phyloP scores from a whole-genome alignment of 2,797 vertebrate genomes.

The Orestias chungarensis region DNA sequence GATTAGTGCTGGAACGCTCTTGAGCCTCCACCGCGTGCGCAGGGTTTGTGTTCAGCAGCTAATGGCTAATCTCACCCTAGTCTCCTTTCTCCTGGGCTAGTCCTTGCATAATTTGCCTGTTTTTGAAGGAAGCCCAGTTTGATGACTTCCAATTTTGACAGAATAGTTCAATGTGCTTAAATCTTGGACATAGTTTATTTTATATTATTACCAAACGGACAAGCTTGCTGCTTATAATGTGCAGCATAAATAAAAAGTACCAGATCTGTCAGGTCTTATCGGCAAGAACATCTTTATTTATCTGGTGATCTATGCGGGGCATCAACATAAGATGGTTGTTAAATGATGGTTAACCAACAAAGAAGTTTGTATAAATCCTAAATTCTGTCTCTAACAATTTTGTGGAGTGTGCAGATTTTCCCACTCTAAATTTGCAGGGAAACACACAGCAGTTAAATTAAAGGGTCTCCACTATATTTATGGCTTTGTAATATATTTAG shows the following conservation, averaged over 20 bases:
- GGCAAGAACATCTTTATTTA: conserved; percentile 10
- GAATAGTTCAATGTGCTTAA: background rate
- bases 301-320: background rate
- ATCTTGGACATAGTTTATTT: background rate
- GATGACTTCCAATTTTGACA: background rate
- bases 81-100: conserved; percentile 49
- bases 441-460: background rate
- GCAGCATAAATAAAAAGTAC: background rate
- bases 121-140: background rate
- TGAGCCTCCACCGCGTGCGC: conserved; percentile 68
- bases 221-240: too few relatives aligned
- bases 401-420: background rate
- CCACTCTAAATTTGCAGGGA: background rate
- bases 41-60: conserved; percentile 63
- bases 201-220: background rate
- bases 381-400: background rate
- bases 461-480: background rate
- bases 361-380: background rate
- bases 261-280: background rate
- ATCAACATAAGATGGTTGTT: background rate
- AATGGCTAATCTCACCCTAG: conserved; percentile 72
- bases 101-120: conserved; percentile 1
- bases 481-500: background rate
- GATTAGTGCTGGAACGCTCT: conserved; percentile 72
- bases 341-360: background rate